These are phyloP conservation scores for Temnothorax longispinosus DNA, from an alignment of 1,140 invertebrate genomes.

Conservation along the genomic window DNA sequence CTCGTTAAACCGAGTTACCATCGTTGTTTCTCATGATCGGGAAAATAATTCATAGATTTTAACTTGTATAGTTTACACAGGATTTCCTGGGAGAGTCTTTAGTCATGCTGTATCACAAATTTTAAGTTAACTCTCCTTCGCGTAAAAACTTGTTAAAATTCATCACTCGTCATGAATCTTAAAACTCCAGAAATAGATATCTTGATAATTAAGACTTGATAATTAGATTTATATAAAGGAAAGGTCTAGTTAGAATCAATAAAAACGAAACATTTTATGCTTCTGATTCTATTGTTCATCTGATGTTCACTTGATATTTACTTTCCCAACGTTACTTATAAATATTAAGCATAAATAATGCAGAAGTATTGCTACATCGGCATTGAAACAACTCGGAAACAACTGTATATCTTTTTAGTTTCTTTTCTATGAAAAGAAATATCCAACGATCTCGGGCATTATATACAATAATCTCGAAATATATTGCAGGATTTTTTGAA, in stretches of 20 bases:
- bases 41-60: background rate
- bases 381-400: background rate
- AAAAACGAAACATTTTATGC: background rate
- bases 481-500: constrained; percentile 17
- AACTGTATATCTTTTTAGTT: background rate
- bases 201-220: background rate
- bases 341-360: constrained; percentile 1
- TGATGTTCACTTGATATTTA: background rate
- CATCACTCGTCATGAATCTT: background rate
- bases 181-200: background rate
- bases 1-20: constrained; percentile 10
- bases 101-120: background rate
- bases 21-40: background rate
- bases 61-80: background rate
- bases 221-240: background rate
- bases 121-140: background rate
- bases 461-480: background rate
- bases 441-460: background rate
- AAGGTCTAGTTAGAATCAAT: background rate
- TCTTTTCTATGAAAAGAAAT: background rate
- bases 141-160: background rate
- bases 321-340: background rate
- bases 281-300: background rate
- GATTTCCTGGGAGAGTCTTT: background rate
- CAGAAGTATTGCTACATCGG: background rate